Evolutionary conservation across 2,113 vertebrate species (phyloP), one percentile per base, ranked within the genome.

Genomic region (Eurystomus gularis): DNA sequence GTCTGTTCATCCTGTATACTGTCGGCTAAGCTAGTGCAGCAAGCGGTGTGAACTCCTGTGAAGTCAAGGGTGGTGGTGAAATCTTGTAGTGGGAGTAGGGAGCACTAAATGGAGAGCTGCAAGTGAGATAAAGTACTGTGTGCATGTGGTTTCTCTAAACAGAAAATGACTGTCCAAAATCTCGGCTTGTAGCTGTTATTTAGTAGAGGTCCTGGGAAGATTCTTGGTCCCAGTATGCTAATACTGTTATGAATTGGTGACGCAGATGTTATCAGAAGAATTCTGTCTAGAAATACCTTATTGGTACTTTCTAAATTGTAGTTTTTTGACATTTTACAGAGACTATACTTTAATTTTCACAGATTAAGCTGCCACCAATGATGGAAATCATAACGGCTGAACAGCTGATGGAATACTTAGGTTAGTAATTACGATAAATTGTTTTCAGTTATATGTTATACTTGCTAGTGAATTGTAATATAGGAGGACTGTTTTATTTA

Each of bases 331-430:
- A 12, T 73, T 72, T 86, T 72, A 76, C 90, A 81, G 58, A 42
- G 7, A 73, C 55, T 60, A 33, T 96, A 24, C 49, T 96, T 97
- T 91, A 91, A 87, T 83, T 98, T 96, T 96, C 96, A 70, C 98
- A 99, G 99, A 99, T 99, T 85, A 99, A 99, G 97, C 98, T 99
- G 96, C 99, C 99, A 46, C 99, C 99, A 15, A 99, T 99, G 99
- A 99, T 99, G 98, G 99, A 99, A 98, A 99, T 99, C 88, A 99
- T 99, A 97, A 99, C 99, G 5, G 99, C 99, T 64, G 99, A 99
- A 95, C 99, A 99, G 86, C 98, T 99, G 96, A 99, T 99, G 99
- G 99, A 99, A 94, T 99, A 99, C 98, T 98, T 99, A 75, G 99
- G 99, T 99, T 95, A 98, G 99, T 98, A 85, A 92, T 89, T 66